Evolutionary conservation across 1,140 invertebrate genomes (phyloP).

Genomic region (Acyrthosiphon pisum): DNA sequence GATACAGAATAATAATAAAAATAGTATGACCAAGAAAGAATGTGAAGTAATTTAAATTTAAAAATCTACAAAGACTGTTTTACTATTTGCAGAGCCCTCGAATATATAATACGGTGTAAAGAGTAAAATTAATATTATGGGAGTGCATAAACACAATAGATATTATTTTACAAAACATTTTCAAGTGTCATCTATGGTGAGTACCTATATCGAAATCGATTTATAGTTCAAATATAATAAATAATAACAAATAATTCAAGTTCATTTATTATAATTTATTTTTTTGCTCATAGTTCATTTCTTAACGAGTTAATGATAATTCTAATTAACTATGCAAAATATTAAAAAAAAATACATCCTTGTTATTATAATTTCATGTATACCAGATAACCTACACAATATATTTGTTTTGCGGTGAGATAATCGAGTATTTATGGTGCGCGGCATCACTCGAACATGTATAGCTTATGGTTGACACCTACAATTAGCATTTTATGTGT

Average conservation of each 20-base stretch:
- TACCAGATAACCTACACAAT: background rate
- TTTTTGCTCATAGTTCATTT: background rate
- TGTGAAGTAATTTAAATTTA: constrained; percentile 18
- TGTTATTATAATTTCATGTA: too few species aligned
- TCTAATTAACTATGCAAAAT: too few species aligned
- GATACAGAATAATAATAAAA: constrained; percentile 12
- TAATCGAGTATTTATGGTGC: background rate
- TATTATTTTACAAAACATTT: background rate
- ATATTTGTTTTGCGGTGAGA: background rate
- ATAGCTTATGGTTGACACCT: background rate
- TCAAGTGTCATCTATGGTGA: background rate
- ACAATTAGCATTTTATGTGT: background rate
- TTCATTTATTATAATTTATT: background rate
- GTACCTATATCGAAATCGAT: background rate
- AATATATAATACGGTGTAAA: background rate
- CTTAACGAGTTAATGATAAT: background rate
- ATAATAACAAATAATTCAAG: background rate
- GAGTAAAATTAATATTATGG: background rate
- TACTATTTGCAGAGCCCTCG: background rate
- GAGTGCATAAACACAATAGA: background rate
- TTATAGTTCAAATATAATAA: background rate
- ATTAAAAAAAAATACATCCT: too few species aligned
- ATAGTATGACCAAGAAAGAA: background rate
- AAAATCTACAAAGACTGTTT: constrained; percentile 6
- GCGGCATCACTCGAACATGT: background rate